Percentiles rank a stretch among this genome's conserved stretches.
phyloP scores from a whole-genome alignment of 2,888 invertebrate species.

The Phragmatobia fuliginosa region DNA sequence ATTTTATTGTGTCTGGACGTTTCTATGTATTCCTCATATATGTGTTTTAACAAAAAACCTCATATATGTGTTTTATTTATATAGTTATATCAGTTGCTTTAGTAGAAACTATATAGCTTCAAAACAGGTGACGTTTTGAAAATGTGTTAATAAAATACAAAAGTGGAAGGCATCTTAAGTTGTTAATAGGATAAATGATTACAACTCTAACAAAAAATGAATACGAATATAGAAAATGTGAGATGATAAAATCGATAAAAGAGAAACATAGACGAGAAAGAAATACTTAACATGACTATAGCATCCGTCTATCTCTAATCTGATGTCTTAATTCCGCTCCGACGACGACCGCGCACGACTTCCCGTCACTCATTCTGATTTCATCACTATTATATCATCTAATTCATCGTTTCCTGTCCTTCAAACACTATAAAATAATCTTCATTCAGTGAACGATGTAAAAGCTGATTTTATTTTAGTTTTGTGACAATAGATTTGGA shows the following conservation, averaged over 20 bases:
- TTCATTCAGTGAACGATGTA: neutral
- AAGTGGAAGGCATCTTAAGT: no score
- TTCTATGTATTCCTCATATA: no score
- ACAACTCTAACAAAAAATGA: neutral
- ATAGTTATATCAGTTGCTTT: no score
- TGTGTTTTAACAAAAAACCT: no score
- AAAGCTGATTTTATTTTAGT: neutral
- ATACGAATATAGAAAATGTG: neutral
- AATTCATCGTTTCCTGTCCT: constrained; percentile 29
- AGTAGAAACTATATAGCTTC: no score
- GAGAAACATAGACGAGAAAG: neutral
- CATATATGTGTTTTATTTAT: no score
- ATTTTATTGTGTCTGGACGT: no score
- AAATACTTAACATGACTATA: neutral
- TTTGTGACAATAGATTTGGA: neutral
- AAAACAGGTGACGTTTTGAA: no score
- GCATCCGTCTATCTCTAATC: neutral
- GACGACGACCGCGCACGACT: neutral
- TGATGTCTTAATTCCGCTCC: constrained; percentile 5
- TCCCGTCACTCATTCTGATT: constrained; percentile 24
- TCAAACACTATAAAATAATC: neutral
- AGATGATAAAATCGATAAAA: neutral
- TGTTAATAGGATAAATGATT: no score
- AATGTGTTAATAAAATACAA: no score
- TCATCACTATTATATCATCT: constrained; percentile 6